Evolutionary conservation across 2,888 invertebrate species (phyloP).

Genomic region (Agrochola litura): DNA sequence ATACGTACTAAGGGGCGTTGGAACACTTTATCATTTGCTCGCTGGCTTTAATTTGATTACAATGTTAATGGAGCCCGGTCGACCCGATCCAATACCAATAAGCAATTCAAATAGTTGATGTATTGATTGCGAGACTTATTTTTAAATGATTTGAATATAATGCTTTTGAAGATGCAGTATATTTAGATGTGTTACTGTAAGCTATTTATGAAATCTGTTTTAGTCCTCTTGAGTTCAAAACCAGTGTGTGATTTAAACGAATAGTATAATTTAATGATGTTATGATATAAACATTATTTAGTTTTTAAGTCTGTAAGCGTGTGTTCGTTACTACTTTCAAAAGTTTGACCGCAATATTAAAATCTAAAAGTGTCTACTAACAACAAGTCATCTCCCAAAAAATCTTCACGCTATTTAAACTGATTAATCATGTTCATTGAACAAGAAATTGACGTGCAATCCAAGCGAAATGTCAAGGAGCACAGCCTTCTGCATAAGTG

Average conservation of each 20-base stretch:
- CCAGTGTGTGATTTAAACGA: neutral
- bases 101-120: conserved; percentile 54
- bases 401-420: conserved; percentile 29
- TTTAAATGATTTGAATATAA: neutral
- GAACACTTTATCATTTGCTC: conserved; percentile 62
- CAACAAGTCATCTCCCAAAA: conserved; percentile 15
- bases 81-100: conserved; percentile 53
- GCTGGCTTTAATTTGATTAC: conserved; percentile 61
- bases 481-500: conserved; percentile 52
- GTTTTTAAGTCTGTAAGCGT: neutral
- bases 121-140: neutral
- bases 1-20: conserved; percentile 29
- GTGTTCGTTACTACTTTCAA: neutral
- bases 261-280: too few species aligned
- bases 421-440: conserved; percentile 47
- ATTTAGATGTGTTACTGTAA: neutral
- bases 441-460: conserved; percentile 45
- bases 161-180: neutral
- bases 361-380: neutral
- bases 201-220: neutral
- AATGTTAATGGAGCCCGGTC: conserved; percentile 58
- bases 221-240: neutral
- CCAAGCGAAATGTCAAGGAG: conserved; percentile 50
- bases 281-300: neutral
- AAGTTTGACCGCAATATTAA: neutral